A percentile compares a stretch with the other conserved stretches of the same genome.
phyloP scores from a whole-genome alignment of 2,113 vertebrate species.

The Bufo bufo region DNA sequence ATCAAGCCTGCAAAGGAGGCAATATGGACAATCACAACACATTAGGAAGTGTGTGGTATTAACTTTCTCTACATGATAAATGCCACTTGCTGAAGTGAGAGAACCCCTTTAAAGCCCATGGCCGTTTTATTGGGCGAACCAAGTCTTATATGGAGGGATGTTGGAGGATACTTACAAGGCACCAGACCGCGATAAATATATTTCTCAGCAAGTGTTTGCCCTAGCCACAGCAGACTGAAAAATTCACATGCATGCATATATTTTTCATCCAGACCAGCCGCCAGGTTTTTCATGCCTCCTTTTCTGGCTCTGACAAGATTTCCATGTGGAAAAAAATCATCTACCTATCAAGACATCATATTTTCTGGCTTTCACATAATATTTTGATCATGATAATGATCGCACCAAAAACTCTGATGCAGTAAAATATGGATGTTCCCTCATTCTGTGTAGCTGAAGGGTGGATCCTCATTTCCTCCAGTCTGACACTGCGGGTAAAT shows the following conservation, averaged over 20 bases:
- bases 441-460: no score
- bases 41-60: no score
- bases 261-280: background rate
- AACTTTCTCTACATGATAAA: no score
- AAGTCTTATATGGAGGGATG: background rate
- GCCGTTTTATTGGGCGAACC: background rate
- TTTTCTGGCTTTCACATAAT: background rate
- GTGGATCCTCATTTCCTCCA: no score
- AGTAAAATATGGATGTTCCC: no score
- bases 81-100: no score
- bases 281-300: background rate
- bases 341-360: slow-evolving; percentile 14
- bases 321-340: slow-evolving; percentile 15
- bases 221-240: background rate
- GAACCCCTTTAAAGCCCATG: background rate
- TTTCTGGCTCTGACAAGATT: background rate
- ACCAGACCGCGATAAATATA: background rate
- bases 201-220: slow-evolving; percentile 18
- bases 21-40: no score
- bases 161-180: background rate
- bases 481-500: no score
- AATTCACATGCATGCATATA: background rate
- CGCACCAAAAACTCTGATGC: no score
- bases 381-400: slow-evolving; percentile 7
- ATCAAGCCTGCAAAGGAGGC: no score